Percentiles rank a stretch among this genome's conserved stretches.
These are phyloP conservation scores for Pasiphila rectangulata DNA, from an alignment of 2,888 invertebrate genomes.

Conservation along the genomic window DNA sequence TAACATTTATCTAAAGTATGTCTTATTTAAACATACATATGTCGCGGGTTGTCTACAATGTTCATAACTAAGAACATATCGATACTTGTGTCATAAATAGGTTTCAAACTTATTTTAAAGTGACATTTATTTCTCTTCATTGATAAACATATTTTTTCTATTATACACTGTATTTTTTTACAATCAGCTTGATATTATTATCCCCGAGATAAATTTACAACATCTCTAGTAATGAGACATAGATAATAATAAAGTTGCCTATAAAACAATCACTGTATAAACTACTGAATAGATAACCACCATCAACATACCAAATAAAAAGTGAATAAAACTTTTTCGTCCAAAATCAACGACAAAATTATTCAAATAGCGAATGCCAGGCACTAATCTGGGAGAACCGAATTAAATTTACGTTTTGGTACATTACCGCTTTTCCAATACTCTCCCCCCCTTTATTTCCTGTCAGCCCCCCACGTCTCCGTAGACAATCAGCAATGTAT, in stretches of 20 bases:
- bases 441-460: constrained; percentile 48
- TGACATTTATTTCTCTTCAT: too few species aligned
- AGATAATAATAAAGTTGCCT: constrained; percentile 9
- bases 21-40: too few species aligned
- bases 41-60: too few species aligned
- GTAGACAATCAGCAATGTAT: constrained; percentile 7
- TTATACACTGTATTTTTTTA: too few species aligned
- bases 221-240: neutral
- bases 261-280: constrained; percentile 24
- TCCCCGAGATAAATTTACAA: constrained; percentile 1
- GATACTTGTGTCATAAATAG: too few species aligned
- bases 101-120: too few species aligned
- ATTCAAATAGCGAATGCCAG: constrained; percentile 57
- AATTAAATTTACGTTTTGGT: constrained; percentile 63
- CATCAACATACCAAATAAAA: constrained; percentile 34
- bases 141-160: too few species aligned
- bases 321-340: constrained; percentile 40
- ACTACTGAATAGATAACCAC: constrained; percentile 24
- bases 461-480: constrained; percentile 32
- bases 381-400: constrained; percentile 49
- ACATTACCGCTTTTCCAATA: constrained; percentile 63
- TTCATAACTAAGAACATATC: too few species aligned
- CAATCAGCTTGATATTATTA: neutral
- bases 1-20: too few species aligned
- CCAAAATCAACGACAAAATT: constrained; percentile 57